Evolutionary conservation across 1,140 invertebrate genomes (phyloP), one percentile per base, ranked within the genome.

Genomic region (Cotesia vestalis): DNA sequence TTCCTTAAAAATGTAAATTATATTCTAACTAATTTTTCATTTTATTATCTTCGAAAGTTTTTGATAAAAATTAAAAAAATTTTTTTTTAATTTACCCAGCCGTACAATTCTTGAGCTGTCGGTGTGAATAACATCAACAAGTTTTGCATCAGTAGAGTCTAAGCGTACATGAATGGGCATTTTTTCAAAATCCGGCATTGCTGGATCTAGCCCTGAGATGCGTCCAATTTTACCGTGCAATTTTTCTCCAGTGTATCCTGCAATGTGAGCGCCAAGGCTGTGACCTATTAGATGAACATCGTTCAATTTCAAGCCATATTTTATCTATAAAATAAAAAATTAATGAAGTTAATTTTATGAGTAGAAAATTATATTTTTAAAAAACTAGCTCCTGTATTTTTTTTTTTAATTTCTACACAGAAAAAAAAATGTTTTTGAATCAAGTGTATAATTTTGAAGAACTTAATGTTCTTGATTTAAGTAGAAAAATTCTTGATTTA

Each of bases 101-200:
- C 94, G 90, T 77, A 95, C 91, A 75, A 95, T 94, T 80, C 92
- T 94, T 78, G 94, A 93, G 68, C 92, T 94, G 81, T 94, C 94
- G 0, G 94, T 96, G 81, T 96, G 95, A 78, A 96, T 95, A 51
- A 94, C 93, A 79, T 96, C 95, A 3, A 96, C 94, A 62, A 96
- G 89, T 75, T 91, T 87, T 2, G 96, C 95, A 78, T 96, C 95
- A 0, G 89, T 89, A 35, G 93, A 93, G 81, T 96, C 94, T 1
- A 96, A 84, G 17, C 94, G 89, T 1, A 95, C 89, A 71, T 92
- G 89, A 38, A 88, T 86, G 0, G 93, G 92, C 93, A 96, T 95
- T 66, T 93, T 92, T 89, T 95, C 91, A 84, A 96, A 96, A 78
- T 95, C 95, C 0, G 94, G 94, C 78, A 95, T 94, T 0, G 94